phyloP scores from a whole-genome alignment of 2,113 vertebrate species.

The Euleptes europaea region DNA sequence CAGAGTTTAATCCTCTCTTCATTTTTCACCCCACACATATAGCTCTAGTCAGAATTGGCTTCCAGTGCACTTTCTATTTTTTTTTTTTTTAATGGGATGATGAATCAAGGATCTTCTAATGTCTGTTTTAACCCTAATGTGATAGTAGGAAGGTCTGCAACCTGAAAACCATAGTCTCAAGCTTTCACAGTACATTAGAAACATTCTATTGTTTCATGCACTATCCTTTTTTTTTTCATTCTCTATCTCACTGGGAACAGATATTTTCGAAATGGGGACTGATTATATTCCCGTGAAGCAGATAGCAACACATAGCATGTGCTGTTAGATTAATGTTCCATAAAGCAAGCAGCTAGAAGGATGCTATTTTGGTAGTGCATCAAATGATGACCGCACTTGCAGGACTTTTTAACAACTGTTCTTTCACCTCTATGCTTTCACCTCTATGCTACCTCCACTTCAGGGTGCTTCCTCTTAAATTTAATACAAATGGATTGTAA shows the following conservation, averaged over 20 bases:
- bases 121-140: background rate
- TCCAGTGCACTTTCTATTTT: too few relatives aligned
- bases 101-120: too few relatives aligned
- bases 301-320: background rate
- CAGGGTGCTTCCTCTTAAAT: background rate
- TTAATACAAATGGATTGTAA: constrained; percentile 30
- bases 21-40: too few relatives aligned
- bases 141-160: background rate
- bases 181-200: background rate
- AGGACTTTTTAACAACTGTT: background rate
- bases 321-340: background rate
- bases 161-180: background rate
- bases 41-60: too few relatives aligned
- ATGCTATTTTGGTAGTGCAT: background rate
- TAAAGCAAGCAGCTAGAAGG: background rate
- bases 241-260: background rate
- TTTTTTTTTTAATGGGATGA: too few relatives aligned
- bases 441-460: background rate
- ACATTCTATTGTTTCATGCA: background rate
- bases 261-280: background rate
- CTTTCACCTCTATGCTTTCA: background rate
- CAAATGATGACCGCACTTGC: background rate
- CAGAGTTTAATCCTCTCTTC: too few relatives aligned
- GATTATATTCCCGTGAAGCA: constrained; percentile 3
- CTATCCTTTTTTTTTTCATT: constrained; percentile 1